A percentile compares a stretch with the other conserved stretches of the same genome.
Evolutionary conservation across 2,797 vertebrate species (phyloP).

Genomic region (Cyprinodon diabolis): DNA sequence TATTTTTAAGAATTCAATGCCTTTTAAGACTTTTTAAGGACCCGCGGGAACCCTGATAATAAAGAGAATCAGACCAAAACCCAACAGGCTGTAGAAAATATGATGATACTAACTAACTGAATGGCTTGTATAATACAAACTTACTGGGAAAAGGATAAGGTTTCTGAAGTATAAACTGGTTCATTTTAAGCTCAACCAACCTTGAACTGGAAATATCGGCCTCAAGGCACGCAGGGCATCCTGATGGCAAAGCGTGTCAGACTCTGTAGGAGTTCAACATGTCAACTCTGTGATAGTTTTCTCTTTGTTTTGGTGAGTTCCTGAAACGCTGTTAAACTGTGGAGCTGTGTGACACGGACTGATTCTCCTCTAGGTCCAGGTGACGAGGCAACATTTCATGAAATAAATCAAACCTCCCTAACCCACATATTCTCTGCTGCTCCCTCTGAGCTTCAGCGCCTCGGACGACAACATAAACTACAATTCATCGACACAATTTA

Average conservation of each 20-base stretch:
- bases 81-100: background rate
- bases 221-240: too few relatives aligned
- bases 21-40: too few relatives aligned
- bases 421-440: background rate
- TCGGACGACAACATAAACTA: background rate
- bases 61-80: background rate
- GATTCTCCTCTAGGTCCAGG: background rate
- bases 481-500: too few relatives aligned
- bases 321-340: background rate
- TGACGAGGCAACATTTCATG: background rate
- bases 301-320: background rate
- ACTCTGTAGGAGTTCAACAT: background rate
- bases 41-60: background rate
- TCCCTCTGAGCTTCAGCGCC: background rate
- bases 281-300: background rate
- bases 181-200: background rate
- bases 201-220: background rate
- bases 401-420: background rate
- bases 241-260: too few relatives aligned
- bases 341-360: background rate
- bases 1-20: too few relatives aligned
- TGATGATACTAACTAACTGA: background rate
- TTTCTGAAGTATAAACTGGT: background rate
- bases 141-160: background rate
- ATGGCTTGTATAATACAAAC: background rate